These are phyloP conservation scores for Melitaea cinxia DNA, from an alignment of 1,140 invertebrate species.

Conservation along the genomic window DNA sequence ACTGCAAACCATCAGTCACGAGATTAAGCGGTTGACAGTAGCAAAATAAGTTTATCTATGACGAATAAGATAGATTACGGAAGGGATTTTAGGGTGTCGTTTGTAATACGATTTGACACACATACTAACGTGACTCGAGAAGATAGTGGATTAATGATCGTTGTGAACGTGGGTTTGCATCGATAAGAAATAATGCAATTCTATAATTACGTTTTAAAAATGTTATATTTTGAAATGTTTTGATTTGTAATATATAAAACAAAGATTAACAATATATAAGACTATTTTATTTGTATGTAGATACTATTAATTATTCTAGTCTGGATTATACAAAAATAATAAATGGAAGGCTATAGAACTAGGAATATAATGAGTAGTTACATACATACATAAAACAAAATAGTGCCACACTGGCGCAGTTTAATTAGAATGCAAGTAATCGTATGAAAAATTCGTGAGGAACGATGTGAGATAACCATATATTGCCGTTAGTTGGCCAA, in stretches of 20 bases:
- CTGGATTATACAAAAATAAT: too few relatives aligned
- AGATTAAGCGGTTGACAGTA: constrained; percentile 52
- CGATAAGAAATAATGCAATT: constrained; percentile 17
- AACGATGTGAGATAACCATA: constrained; percentile 50
- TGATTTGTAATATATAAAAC: too few relatives aligned
- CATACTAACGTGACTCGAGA: constrained; percentile 27
- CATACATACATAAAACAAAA: too few relatives aligned
- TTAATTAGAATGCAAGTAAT: neutral
- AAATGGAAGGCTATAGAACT: too few relatives aligned
- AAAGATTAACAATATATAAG: too few relatives aligned
- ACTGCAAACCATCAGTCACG: constrained; percentile 43
- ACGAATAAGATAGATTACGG: constrained; percentile 53
- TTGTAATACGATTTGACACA: constrained; percentile 44
- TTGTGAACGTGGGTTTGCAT: constrained; percentile 13
- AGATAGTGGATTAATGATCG: constrained; percentile 25
- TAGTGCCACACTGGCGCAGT: too few relatives aligned
- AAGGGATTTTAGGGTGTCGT: constrained; percentile 39
- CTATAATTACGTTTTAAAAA: neutral
- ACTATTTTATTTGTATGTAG: too few relatives aligned
- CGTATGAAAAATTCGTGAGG: constrained; percentile 42
- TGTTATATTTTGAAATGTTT: too few relatives aligned
- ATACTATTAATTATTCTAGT: too few relatives aligned
- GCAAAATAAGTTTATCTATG: constrained; percentile 53
- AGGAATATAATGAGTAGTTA: too few relatives aligned
- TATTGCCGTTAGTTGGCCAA: constrained; percentile 29